These are phyloP conservation scores for Malurus cyaneus DNA, from an alignment of 2,113 vertebrate genomes.

Conservation along the genomic window DNA sequence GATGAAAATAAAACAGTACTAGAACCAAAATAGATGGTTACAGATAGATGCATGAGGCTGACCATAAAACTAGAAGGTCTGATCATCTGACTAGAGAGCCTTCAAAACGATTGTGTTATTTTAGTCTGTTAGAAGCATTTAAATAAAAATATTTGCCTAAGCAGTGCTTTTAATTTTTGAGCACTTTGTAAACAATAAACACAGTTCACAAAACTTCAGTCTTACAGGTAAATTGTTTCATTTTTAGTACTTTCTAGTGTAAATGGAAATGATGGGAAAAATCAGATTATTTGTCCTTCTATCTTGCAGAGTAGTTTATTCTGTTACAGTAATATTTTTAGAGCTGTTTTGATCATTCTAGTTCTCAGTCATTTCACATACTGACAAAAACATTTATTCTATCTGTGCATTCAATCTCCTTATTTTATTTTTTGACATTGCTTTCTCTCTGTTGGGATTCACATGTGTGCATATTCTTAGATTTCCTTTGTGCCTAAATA, in stretches of 20 bases:
- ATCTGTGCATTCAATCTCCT: not conserved
- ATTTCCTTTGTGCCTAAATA: slow-evolving; percentile 32
- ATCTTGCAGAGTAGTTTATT: not conserved
- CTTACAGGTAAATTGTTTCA: not conserved
- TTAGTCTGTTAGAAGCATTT: not conserved
- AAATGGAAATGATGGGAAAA: not conserved
- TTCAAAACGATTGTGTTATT: not conserved
- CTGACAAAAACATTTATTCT: not conserved
- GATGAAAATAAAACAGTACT: not conserved
- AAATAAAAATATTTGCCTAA: not conserved
- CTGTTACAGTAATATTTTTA: not conserved
- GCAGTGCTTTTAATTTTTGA: not conserved
- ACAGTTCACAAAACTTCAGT: not conserved
- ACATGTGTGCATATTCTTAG: slow-evolving; percentile 24
- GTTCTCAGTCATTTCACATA: not conserved
- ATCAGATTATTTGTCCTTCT: not conserved
- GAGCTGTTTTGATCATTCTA: not conserved
- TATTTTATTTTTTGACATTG: slow-evolving; percentile 15
- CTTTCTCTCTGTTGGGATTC: slow-evolving; percentile 13
- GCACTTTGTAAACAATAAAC: not conserved
- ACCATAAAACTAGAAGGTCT: not conserved
- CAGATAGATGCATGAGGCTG: not conserved
- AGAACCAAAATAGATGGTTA: not conserved
- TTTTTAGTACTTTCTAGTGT: not conserved
- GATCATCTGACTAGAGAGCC: not conserved